phyloP scores from a whole-genome alignment of 2,888 invertebrate species.

The Drosophila parthenogenetica region DNA sequence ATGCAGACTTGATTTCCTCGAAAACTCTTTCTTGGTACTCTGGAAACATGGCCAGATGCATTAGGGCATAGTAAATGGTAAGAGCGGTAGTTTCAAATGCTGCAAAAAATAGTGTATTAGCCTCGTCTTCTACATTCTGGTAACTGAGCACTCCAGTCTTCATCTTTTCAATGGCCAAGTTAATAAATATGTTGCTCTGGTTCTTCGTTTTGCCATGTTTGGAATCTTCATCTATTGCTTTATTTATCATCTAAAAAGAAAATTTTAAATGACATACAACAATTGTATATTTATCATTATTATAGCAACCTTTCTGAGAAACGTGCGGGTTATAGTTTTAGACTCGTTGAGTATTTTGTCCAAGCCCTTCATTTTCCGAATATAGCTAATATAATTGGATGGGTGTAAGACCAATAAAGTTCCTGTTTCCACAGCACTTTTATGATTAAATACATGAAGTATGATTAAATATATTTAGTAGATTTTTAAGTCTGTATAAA shows the following conservation, averaged over 20 bases:
- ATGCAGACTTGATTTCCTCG: conserved; percentile 69
- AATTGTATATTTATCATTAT: not conserved
- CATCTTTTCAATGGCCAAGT: conserved; percentile 57
- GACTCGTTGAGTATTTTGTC: not conserved
- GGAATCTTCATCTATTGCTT: not conserved
- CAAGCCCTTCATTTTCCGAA: not conserved
- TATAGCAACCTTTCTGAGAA: not conserved
- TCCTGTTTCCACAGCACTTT: not conserved
- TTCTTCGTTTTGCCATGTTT: not conserved
- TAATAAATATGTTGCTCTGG: conserved; percentile 47
- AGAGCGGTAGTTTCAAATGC: conserved; percentile 80
- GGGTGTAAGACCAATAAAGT: not conserved
- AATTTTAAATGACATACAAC: too few relatives aligned
- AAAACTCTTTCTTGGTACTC: conserved; percentile 69
- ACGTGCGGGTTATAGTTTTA: not conserved
- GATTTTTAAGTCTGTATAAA: not conserved
- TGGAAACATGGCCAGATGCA: conserved; percentile 76
- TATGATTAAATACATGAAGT: not conserved
- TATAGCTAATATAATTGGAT: not conserved
- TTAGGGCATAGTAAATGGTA: conserved; percentile 57
- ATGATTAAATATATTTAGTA: too few relatives aligned
- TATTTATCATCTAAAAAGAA: not conserved
- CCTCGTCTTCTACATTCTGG: conserved; percentile 70
- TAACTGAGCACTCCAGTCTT: conserved; percentile 60
- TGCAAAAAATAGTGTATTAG: conserved; percentile 69